Percentiles rank a stretch among this genome's conserved stretches.
These are phyloP conservation scores for Parazoanthus darwini DNA, from an alignment of 92 coral and sea anemone species.

Conservation along the genomic window DNA sequence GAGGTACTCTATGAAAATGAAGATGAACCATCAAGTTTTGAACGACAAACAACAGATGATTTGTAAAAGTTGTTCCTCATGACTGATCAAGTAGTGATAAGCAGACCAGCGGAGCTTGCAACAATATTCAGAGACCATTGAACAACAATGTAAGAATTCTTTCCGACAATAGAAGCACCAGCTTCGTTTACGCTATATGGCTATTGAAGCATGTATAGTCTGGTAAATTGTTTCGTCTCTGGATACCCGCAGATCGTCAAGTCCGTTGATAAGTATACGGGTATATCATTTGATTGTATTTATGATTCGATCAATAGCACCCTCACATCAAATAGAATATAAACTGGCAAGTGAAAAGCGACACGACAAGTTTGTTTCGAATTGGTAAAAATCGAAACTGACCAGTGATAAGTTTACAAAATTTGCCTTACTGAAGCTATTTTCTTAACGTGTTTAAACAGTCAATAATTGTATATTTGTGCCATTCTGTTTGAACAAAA, in stretches of 20 bases:
- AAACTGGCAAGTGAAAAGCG: neutral
- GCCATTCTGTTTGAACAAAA: too few species aligned
- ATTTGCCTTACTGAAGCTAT: neutral
- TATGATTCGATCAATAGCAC: neutral
- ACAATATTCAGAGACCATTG: conserved; percentile 40
- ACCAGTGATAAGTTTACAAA: too few species aligned
- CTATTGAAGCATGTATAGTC: conserved; percentile 18
- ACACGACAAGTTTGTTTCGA: neutral
- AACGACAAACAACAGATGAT: neutral
- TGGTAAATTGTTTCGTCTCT: neutral
- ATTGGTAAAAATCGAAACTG: too few species aligned
- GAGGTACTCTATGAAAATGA: neutral
- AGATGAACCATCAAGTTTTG: neutral
- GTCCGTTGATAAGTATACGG: neutral
- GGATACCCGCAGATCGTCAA: neutral
- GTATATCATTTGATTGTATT: neutral
- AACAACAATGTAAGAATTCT: conserved; percentile 23
- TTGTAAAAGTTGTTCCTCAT: neutral
- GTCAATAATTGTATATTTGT: too few species aligned
- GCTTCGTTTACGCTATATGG: neutral
- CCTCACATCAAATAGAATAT: neutral
- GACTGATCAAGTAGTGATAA: conserved; percentile 6
- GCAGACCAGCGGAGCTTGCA: neutral
- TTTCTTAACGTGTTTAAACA: too few species aligned
- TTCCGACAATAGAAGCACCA: conserved; percentile 31